A percentile compares a stretch with the other conserved stretches of the same genome.
Conservation (phyloP, 2,113 vertebrate species). For the Pterocles burchelli region DNA sequence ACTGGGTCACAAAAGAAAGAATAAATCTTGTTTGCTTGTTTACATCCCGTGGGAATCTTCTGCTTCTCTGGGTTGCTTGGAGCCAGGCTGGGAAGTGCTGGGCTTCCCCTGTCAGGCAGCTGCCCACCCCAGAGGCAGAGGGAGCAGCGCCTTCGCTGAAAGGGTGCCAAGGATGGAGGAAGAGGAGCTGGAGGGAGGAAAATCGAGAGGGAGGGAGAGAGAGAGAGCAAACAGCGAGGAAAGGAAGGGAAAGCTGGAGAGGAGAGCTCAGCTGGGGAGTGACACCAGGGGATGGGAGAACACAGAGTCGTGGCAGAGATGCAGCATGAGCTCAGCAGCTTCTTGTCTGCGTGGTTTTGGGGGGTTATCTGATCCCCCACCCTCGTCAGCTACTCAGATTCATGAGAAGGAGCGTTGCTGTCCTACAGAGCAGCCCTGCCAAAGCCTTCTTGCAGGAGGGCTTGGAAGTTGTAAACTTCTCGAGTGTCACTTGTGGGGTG, state of each 20-base stretch:
- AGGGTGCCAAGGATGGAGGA: not conserved
- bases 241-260: not conserved
- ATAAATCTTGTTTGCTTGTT: constrained; percentile 59
- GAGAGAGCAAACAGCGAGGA: not conserved
- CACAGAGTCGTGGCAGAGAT: not conserved
- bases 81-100: not conserved
- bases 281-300: not conserved
- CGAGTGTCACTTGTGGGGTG: accelerated
- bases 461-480: not conserved
- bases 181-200: not conserved
- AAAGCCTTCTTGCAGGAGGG: accelerated
- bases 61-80: not conserved
- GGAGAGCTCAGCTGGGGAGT: not conserved
- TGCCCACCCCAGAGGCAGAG: not conserved
- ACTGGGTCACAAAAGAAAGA: not conserved
- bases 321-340: not conserved
- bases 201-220: not conserved
- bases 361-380: not conserved
- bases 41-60: constrained; percentile 28
- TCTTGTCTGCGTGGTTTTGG: not conserved
- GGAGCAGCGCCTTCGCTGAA: not conserved
- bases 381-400: accelerated
- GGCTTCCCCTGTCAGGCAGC: not conserved
- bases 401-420: accelerated
- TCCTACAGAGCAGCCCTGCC: not conserved